Evolutionary conservation across 2,888 invertebrate genomes (phyloP), one percentile per base, ranked within the genome.

Genomic region (Erynnis tages): DNA sequence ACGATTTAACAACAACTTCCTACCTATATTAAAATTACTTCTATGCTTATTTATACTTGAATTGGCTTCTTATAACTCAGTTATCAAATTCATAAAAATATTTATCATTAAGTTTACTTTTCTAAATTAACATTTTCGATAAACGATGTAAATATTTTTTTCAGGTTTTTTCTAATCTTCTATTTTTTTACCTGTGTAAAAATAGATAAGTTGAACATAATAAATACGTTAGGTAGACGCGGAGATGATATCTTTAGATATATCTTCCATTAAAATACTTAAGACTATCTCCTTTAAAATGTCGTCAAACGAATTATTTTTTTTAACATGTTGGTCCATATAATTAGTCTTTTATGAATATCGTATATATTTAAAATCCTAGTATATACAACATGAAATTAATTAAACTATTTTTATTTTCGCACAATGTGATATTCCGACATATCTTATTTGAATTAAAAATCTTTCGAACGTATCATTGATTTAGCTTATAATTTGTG

Each of bases 401-500:
- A n/a, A 13, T 40, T 34, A 4, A 10, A 13, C 4, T 4, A 16
- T 34, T 27, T 27, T 34, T 21, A 1, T 34, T 30, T 30, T 32
- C n/a, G 49, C 34, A 41, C 10, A 8, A 41, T 49, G 49, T 49
- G 49, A 49, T 49, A 49, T 13, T 34, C 32, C 30, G n/a, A 49
- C 49, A 49, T 49, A 49, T 49, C 49, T 49, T 19, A 21, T 49
- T 49, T 49, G 6, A 32, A n/a, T n/a, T 17, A 41, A 49, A 46
- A 37, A 25, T 7, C 8, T 30, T 38, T 14, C 29, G 0, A 41
- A 41, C 11, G 34, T 49, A 49, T 41, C 25, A 49, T 23, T 30
- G 13, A 17, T 40, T 30, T 32, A 10, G 7, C 14, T 14, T 46
- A n/a, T 34, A 14, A 23, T 49, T 40, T 41, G 3, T 16, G 13